Percentiles rank a stretch among this genome's conserved stretches.
phyloP scores from a whole-genome alignment of 2,797 vertebrate genomes.

The Crocidura indochinensis region DNA sequence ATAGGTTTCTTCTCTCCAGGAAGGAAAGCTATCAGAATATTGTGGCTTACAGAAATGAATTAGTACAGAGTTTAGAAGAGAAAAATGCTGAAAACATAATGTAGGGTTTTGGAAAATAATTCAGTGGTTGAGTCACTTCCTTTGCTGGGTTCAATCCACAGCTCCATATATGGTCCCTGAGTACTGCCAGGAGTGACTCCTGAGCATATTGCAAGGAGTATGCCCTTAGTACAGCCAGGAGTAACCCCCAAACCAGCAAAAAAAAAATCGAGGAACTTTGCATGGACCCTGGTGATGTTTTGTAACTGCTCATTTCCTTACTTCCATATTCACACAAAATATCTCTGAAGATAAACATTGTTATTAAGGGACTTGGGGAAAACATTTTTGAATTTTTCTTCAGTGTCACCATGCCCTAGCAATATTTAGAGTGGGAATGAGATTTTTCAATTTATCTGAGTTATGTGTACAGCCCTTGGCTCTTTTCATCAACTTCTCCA shows the following conservation, averaged over 20 bases:
- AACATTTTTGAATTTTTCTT: not conserved
- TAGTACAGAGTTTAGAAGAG: not conserved
- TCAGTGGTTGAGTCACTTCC: too few relatives aligned
- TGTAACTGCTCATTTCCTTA: not conserved
- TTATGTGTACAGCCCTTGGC: not conserved
- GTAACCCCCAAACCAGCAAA: too few relatives aligned
- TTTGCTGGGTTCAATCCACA: too few relatives aligned
- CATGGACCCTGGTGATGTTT: not conserved
- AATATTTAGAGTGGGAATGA: not conserved
- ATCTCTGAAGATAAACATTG: not conserved
- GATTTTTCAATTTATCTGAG: not conserved
- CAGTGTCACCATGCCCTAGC: not conserved
- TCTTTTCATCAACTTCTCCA: not conserved
- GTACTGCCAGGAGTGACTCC: too few relatives aligned
- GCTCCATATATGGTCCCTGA: too few relatives aligned
- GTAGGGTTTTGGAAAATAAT: too few relatives aligned
- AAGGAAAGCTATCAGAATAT: not conserved
- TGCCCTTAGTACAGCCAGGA: too few relatives aligned
- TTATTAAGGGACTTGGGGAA: slow-evolving; percentile 4
- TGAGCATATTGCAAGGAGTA: too few relatives aligned
- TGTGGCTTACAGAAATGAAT: not conserved
- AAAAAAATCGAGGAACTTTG: not conserved
- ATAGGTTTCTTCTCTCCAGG: not conserved
- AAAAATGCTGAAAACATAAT: not conserved
- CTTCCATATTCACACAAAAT: not conserved